Evolutionary conservation across 2,113 vertebrate species (phyloP), one percentile per base, ranked within the genome.

Genomic region (Machaerirhynchus nigripectus): DNA sequence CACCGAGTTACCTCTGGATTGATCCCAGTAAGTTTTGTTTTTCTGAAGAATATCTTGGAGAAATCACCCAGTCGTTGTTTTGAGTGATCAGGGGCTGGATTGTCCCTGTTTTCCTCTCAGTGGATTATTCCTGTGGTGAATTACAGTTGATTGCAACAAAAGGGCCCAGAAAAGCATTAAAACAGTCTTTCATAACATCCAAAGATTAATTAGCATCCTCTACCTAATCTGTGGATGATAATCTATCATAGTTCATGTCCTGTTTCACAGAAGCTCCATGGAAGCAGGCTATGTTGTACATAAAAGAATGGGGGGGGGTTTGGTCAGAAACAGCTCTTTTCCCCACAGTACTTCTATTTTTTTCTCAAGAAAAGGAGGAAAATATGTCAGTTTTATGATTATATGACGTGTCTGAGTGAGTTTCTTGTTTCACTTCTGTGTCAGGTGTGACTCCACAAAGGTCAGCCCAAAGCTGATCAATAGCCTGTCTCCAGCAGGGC

Each of bases 1-100:
- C 90, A 87, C 92, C 71, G 52, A 94, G 68, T 89, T 96, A 94
- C 95, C 90, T 90, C 88, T 94, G 92, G 95, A 93, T 89, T 84
- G 47, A 57, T 88, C 88, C 83, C 90, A 97, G 1, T 53, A 82
- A 93, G 31, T 90, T 97, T 55, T 94, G 50, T 94, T 96, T 96
- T 94, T 80, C 71, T 74, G 50, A 84, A 22, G 59, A 50, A 16
- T 56, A 22, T 78, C 52, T 84, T 75, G 28, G 31, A 89, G 79
- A 35, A 89, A 60, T 69, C 76, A 53, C 73, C 60, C 71, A 37
- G 1, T 59, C 0, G 0, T 37, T 1, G 0, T 89, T 81, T 67
- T 16, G 69, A 75, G 44, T 6, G 46, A 31, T 30, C 28, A 9
- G 59, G 55, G 56, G 7, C 23, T 37, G 15, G 46, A 78, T 56